Evolutionary conservation across 2,888 invertebrate species (phyloP).

Genomic region (Itoplectis maculator): DNA sequence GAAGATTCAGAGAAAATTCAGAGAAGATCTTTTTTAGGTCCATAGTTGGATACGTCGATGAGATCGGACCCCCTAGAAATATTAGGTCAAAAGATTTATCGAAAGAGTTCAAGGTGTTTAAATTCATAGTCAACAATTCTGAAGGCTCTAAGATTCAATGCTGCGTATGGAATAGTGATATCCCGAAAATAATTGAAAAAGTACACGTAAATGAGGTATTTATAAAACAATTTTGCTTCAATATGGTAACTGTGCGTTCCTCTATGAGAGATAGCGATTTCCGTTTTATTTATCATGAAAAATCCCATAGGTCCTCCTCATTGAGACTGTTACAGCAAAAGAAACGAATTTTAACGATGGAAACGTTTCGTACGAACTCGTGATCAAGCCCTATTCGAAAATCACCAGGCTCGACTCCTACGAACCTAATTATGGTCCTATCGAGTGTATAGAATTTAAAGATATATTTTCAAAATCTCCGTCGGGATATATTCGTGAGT

Average conservation of each 20-base stretch:
- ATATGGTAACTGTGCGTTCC: neutral
- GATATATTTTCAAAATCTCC: neutral
- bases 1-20: neutral
- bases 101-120: neutral
- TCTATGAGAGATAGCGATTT: neutral
- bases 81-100: neutral
- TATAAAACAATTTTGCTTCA: neutral
- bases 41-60: conserved; percentile 7
- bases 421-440: neutral
- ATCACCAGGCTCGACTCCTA: neutral
- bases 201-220: conserved; percentile 12
- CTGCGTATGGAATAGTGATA: neutral
- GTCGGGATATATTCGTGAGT: neutral
- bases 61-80: neutral
- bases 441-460: neutral
- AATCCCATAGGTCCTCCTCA: neutral
- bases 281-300: neutral
- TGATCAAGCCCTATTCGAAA: neutral
- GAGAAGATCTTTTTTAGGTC: neutral
- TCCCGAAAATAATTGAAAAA: neutral
- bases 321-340: neutral
- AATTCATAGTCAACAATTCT: conserved; percentile 3
- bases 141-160: neutral
- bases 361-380: neutral
- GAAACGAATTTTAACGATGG: conserved; percentile 2